Evolutionary conservation across 1,140 invertebrate species (phyloP), one percentile per base, ranked within the genome.

Genomic region (Eupristina koningsbergeri): DNA sequence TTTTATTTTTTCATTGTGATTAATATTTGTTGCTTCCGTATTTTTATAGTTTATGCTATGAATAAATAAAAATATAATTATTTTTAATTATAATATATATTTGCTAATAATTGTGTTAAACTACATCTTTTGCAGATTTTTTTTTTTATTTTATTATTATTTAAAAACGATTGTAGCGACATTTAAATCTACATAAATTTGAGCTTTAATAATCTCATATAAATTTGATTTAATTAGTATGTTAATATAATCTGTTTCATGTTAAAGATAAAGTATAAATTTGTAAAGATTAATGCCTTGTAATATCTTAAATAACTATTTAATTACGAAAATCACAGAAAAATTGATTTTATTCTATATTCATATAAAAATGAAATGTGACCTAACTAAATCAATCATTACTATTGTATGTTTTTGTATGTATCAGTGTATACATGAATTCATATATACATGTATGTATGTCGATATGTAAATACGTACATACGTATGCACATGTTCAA

Each of bases 261-360:
- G n/a, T 50, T 22, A 36, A 41, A 64, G 41, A 45, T n/a, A 41
- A 78, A 29, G 45, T 78, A 63, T 34, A 63, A 31, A 45, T 64
- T 29, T 77, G 26, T 78, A 41, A 29, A 45, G 39, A 31, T 31
- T n/a, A 45, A 58, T 61, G 45, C 50, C 67, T 41, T 41, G 7
- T 50, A 5, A 78, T 41, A 63, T 45, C 64, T 29, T 41, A 29
- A 3, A 36, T 47, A 76, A 45, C 53, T 83, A 41, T 63, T 61
- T 41, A 83, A 76, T 76, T 69, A 64, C 64, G n/a, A 74, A 74
- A 69, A 83, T 83, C 81, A 83, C 81, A 83, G 81, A 83, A 69
- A 83, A 83, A 64, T 83, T 71, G 45, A 78, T 58, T 79, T 78
- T 11, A 50, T 36, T 67, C 50, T 45, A 78, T 73, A 34, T 78